Conservation (phyloP, 2,888 invertebrate species). For the Melinopterus prodromus region DNA sequence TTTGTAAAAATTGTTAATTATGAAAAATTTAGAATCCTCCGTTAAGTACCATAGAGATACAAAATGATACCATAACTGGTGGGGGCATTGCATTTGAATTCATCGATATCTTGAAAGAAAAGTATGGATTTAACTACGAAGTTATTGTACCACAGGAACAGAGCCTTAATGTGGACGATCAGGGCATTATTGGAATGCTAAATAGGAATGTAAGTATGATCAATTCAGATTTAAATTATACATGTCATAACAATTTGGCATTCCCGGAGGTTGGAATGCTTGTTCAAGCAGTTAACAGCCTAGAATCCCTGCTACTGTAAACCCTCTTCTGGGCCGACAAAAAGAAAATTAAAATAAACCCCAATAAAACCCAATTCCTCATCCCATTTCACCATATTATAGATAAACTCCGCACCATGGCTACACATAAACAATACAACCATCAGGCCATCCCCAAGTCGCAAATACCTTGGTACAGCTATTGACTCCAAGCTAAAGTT, state of each 20-base stretch:
- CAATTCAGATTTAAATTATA: not conserved
- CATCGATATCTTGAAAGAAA: conserved; percentile 71
- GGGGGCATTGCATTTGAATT: conserved; percentile 78
- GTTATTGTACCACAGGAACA: conserved; percentile 70
- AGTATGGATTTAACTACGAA: conserved; percentile 78
- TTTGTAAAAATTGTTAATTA: not conserved
- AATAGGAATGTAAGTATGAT: conserved; percentile 63
- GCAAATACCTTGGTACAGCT: too few relatives aligned
- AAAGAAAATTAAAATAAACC: too few relatives aligned
- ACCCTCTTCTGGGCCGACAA: not conserved
- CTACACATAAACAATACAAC: too few relatives aligned
- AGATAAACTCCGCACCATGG: too few relatives aligned
- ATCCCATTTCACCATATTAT: not conserved
- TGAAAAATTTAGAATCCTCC: conserved; percentile 66
- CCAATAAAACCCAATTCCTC: not conserved
- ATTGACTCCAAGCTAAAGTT: too few relatives aligned
- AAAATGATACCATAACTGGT: conserved; percentile 68
- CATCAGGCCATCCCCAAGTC: too few relatives aligned
- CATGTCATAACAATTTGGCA: not conserved
- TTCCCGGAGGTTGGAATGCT: too few relatives aligned
- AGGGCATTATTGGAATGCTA: conserved; percentile 72
- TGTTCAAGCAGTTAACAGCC: too few relatives aligned
- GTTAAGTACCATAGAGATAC: conserved; percentile 64
- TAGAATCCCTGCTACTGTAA: not conserved
- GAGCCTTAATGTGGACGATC: conserved; percentile 65